These are phyloP conservation scores for Diplolepis rosae DNA, from an alignment of 2,888 invertebrate species.

Conservation along the genomic window DNA sequence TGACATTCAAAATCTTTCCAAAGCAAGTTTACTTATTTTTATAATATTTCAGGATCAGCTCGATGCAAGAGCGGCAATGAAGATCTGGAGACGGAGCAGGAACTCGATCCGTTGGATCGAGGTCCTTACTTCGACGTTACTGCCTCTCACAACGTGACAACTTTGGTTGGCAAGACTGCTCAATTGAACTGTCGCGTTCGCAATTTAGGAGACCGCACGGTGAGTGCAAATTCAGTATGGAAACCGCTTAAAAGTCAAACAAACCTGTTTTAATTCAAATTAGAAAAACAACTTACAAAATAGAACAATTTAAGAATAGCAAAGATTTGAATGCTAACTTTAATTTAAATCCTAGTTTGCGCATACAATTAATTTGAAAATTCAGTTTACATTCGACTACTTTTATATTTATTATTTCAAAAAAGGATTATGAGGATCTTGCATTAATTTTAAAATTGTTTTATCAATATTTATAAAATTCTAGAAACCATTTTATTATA, in stretches of 20 bases:
- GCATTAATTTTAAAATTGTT: too few relatives aligned
- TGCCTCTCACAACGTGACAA: conserved; percentile 85
- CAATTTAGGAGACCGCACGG: conserved; percentile 86
- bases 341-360: too few relatives aligned
- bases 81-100: conserved; percentile 68
- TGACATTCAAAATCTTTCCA: not conserved
- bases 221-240: conserved; percentile 70
- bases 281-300: too few relatives aligned
- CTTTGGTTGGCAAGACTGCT: conserved; percentile 85
- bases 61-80: conserved; percentile 68
- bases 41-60: conserved; percentile 57
- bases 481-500: too few relatives aligned
- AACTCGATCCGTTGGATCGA: conserved; percentile 74
- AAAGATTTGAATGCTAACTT: too few relatives aligned
- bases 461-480: too few relatives aligned
- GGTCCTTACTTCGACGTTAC: conserved; percentile 84
- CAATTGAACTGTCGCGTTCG: conserved; percentile 85
- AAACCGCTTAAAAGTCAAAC: not conserved
- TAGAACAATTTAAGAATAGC: too few relatives aligned
- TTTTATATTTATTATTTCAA: too few relatives aligned
- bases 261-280: too few relatives aligned
- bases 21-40: not conserved
- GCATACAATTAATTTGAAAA: too few relatives aligned
- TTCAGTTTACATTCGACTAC: too few relatives aligned
- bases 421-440: too few relatives aligned